Percentiles rank a stretch among this genome's conserved stretches.
Conservation (phyloP, 2,888 invertebrate species). For the Meiosimyza platycephala region DNA sequence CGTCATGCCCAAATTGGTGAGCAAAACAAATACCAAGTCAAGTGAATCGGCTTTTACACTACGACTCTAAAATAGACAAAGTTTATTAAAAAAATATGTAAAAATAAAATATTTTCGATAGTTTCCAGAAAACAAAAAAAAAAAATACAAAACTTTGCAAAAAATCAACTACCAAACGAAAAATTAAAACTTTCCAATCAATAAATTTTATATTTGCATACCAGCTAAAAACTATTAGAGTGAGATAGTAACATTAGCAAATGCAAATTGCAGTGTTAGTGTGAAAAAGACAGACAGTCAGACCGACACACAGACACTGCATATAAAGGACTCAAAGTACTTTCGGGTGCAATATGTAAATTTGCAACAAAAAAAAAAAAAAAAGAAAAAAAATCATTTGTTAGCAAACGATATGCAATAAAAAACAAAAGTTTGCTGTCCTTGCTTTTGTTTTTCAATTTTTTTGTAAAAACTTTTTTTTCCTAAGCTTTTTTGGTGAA, state of each 20-base stretch:
- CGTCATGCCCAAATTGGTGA: too few relatives aligned
- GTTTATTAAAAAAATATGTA: too few relatives aligned
- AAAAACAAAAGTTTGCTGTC: not conserved
- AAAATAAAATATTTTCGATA: not conserved
- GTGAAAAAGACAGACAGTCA: not conserved
- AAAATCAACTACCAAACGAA: not conserved
- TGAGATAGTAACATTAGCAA: not conserved
- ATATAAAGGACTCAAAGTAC: not conserved
- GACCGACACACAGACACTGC: not conserved
- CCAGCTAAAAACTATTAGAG: constrained; percentile 8
- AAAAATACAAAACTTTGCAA: not conserved
- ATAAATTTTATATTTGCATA: constrained; percentile 14
- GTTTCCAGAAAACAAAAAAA: not conserved
- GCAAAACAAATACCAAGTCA: too few relatives aligned
- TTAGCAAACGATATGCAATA: constrained; percentile 5
- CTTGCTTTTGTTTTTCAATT: too few relatives aligned
- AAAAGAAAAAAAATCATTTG: not conserved
- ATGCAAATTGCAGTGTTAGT: not conserved
- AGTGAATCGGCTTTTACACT: too few relatives aligned
- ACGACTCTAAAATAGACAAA: too few relatives aligned
- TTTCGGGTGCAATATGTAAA: constrained; percentile 4
- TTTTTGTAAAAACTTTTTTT: not conserved
- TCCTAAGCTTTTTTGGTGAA: not conserved
- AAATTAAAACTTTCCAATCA: constrained; percentile 14
- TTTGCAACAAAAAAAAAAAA: too few relatives aligned